Conservation (phyloP, 2,797 vertebrate species). For the Neomorphus geoffroyi region DNA sequence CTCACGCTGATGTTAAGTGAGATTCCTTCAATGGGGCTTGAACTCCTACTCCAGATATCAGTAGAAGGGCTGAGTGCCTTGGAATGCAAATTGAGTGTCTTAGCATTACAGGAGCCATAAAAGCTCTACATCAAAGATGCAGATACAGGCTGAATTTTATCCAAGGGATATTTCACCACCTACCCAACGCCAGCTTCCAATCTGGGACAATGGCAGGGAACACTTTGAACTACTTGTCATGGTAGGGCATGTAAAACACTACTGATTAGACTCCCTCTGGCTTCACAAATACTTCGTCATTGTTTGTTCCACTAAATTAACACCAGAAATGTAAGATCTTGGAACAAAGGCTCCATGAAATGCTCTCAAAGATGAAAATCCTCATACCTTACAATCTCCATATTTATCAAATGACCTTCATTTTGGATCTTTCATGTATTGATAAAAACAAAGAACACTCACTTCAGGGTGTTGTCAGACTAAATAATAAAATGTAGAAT, state of each 20-base stretch:
- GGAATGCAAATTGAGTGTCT: conserved; percentile 63
- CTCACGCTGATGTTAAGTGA: conserved; percentile 63
- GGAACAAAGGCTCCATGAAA: background rate
- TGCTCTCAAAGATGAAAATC: background rate
- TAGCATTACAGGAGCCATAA: conserved; percentile 48
- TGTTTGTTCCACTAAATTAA: conserved; percentile 48
- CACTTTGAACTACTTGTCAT: conserved; percentile 40
- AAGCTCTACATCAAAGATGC: conserved; percentile 60
- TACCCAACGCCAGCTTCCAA: background rate
- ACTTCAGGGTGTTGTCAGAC: background rate
- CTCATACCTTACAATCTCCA: background rate
- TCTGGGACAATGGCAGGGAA: background rate
- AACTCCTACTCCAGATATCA: conserved; percentile 70
- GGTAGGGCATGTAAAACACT: background rate
- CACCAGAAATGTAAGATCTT: conserved; percentile 1
- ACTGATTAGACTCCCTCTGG: conserved; percentile 14
- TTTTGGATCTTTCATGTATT: background rate
- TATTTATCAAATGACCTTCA: background rate
- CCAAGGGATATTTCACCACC: conserved; percentile 36
- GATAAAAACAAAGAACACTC: background rate
- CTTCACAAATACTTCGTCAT: conserved; percentile 23
- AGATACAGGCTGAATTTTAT: conserved; percentile 60
- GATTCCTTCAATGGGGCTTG: conserved; percentile 67
- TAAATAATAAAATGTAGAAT: background rate
- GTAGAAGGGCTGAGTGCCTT: conserved; percentile 58